Conservation (phyloP, 2,797 vertebrate genomes). For the Taeniopygia guttata region DNA sequence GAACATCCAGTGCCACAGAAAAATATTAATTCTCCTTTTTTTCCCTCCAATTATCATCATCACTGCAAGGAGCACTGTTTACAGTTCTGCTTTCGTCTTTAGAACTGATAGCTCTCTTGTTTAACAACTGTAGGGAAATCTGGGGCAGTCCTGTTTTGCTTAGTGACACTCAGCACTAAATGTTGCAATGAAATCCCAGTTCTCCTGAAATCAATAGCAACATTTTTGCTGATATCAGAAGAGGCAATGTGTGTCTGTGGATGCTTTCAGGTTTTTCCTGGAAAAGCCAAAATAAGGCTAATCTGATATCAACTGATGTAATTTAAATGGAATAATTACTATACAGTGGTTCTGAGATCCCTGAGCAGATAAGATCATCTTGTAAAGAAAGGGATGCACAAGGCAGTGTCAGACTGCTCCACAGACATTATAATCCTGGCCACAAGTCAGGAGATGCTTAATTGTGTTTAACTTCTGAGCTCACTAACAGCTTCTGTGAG, state of each 20-base stretch:
- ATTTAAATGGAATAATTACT: background rate
- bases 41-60: background rate
- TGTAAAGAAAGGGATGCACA: background rate
- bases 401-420: background rate
- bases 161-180: background rate
- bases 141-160: background rate
- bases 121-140: background rate
- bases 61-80: background rate
- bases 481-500: background rate
- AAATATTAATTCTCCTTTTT: background rate
- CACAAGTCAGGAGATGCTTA: background rate
- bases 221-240: background rate
- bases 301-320: background rate
- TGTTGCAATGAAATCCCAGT: background rate
- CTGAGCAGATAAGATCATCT: background rate
- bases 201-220: background rate
- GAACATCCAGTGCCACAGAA: background rate
- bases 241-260: rapidly evolving
- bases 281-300: background rate
- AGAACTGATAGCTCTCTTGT: background rate
- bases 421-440: background rate
- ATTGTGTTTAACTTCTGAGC: background rate
- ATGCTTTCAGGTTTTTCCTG: background rate
- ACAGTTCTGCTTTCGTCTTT: background rate
- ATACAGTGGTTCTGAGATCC: background rate